A percentile compares a stretch with the other conserved stretches of the same genome.
Evolutionary conservation across 1,140 invertebrate genomes (phyloP).

Genomic region (Pogonognathellus flavescens): DNA sequence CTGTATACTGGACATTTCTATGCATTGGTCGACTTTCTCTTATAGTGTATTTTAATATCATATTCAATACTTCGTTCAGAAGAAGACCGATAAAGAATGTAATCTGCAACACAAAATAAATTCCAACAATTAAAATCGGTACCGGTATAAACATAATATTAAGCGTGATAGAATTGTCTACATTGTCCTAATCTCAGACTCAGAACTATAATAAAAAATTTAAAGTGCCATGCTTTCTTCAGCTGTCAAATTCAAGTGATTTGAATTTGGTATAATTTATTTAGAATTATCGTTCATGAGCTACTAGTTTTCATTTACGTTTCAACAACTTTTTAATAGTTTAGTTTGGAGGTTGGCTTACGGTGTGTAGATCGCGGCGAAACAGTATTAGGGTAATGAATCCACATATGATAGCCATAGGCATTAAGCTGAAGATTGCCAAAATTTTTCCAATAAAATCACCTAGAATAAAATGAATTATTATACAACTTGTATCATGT

Average conservation of each 20-base stretch:
- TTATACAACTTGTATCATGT: no score
- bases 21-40: conserved; percentile 82
- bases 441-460: conserved; percentile 84
- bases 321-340: conserved; percentile 53
- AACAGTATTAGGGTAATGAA: conserved; percentile 89
- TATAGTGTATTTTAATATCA: conserved; percentile 85
- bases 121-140: not conserved
- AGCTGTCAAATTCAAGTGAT: no score
- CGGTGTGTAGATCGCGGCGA: conserved; percentile 91
- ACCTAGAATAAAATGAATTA: conserved; percentile 72
- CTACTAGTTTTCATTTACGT: conserved; percentile 45
- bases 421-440: conserved; percentile 85
- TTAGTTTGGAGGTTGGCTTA: conserved; percentile 72
- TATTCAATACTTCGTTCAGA: conserved; percentile 85
- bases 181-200: no score
- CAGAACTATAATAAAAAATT: no score
- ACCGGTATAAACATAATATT: no score
- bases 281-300: no score
- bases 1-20: conserved; percentile 79
- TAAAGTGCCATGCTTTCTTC: no score
- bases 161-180: no score
- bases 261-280: no score
- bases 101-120: conserved; percentile 77
- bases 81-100: conserved; percentile 85
- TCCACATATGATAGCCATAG: conserved; percentile 84